Evolutionary conservation across 2,797 vertebrate species (phyloP).

Genomic region (Rhinophrynus dorsalis): DNA sequence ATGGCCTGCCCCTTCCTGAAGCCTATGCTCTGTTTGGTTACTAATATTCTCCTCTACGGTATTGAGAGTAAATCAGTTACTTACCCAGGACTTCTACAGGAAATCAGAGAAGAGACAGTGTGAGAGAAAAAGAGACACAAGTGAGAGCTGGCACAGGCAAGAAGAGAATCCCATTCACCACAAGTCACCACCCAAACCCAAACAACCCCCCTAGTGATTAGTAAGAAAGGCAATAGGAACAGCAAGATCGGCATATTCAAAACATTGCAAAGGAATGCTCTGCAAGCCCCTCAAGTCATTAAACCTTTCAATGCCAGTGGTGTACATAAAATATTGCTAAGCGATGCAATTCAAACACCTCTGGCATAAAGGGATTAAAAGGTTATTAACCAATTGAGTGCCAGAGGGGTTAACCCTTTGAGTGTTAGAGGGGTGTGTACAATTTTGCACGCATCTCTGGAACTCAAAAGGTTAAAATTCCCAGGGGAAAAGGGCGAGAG

Average conservation of each 20-base stretch:
- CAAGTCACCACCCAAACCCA: not conserved
- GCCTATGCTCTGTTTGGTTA: too few relatives aligned
- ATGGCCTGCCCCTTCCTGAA: too few relatives aligned
- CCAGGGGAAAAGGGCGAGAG: too few relatives aligned
- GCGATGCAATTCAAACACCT: too few relatives aligned
- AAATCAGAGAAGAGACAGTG: conserved; percentile 60
- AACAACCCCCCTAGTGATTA: not conserved
- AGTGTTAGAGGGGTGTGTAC: too few relatives aligned
- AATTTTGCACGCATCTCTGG: too few relatives aligned
- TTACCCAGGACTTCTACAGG: conserved; percentile 80
- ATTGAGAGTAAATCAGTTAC: conserved; percentile 52
- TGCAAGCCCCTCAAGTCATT: too few relatives aligned
- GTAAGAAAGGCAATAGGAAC: too few relatives aligned
- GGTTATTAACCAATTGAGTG: not conserved
- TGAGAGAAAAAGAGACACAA: conserved; percentile 59
- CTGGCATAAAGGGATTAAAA: not conserved
- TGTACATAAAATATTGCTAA: not conserved
- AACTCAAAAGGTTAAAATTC: too few relatives aligned
- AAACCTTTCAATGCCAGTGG: not conserved
- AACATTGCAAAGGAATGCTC: too few relatives aligned
- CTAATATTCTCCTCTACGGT: not conserved
- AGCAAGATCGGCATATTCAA: too few relatives aligned
- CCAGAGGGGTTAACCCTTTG: too few relatives aligned
- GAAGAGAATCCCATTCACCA: not conserved
- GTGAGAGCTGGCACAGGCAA: conserved; percentile 64